Base-by-base conservation (phyloP, 2,888 invertebrate species). In the Ennomos quercinarius region DNA sequence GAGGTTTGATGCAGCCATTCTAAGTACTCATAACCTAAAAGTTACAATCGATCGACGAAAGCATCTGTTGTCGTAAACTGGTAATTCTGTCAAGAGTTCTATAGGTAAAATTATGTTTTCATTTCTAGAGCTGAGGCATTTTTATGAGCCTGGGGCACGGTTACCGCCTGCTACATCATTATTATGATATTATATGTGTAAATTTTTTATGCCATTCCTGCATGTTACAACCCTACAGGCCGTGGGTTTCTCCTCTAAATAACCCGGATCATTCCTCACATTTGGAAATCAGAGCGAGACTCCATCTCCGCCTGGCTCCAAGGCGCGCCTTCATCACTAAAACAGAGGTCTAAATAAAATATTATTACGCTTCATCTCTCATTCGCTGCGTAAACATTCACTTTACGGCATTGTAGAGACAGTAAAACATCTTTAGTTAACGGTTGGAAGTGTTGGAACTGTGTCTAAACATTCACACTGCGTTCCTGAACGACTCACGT, bases 301-400 rank as follows among this genome's bases (percentile, higher is more conserved):
- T 43, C 41, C 52, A 45, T 55, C 55, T 55, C 42, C 38, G 42
- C n/a, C n/a, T n/a, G n/a, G n/a, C n/a, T n/a, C n/a, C n/a, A n/a
- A n/a, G n/a, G n/a, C 17, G 53, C 10, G 17, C 45, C 59, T 67
- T 6, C 67, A 63, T 65, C 59, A 67, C 65, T 67, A 62, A 67
- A 67, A 57, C 67, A 66, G 56, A 60, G 41, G 47, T 60, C 66
- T 68, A 60, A 63, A 68, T 68, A 62, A 68, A 66, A 68, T 66
- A 68, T 65, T 57, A 64, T 64, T 62, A 54, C 61, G 63, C 47
- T 56, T 61, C 61, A 57, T 61, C 59, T 65, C 63, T 60, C 60
- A 55, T 55, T 60, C 60, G 60, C 47, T 55, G 50, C 36, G 59
- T 50, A 59, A 59, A 59, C 57, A 67, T 64, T 61, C 54, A 58